Base-by-base conservation (phyloP, 2,888 invertebrate genomes). In the Leptopilina drosophilae region DNA sequence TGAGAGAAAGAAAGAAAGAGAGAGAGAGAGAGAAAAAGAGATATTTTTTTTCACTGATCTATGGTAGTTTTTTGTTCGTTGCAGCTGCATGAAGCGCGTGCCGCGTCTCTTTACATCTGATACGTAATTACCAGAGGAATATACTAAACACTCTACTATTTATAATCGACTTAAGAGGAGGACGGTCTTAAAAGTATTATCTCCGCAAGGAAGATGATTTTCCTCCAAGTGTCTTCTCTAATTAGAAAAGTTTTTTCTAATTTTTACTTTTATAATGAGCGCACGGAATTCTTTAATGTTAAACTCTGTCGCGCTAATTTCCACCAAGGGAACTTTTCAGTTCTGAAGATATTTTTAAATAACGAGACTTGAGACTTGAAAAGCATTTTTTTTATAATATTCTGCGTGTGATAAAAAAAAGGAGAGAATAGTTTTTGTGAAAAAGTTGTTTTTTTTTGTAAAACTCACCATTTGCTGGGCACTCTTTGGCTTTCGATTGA, bases 391-490 rank as follows among this genome's bases (percentile, higher is more conserved):
- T 11, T 20, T 20, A 20, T 49, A 49, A 49, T 49, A 4, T 11
- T 59, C 5, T 20, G 20, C 20, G 20, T 15, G 7, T 15, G 7
- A 33, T 5, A 33, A 5, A 56, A 15, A 59, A 59, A 59, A 7
- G 15, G 15, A 59, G 33, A 33, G 3, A 33, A 33, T 33, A 33
- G 33, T 33, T 33, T 33, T n/a, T 26, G 26, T 26, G 26, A 26
- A 26, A 26, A n/a, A n/a, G n/a, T 0, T 42, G 3, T 42, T 42
- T 8, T 7, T 49, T 6, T 49, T 3, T 42, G 77, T 20, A 66
- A n/a, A 12, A 94, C 96, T 95, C 91, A 98, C 98, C 98, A 98
- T 98, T 95, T 98, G 98, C 89, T 96, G 95, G 64, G 97, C 95
- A 88, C 95, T 97, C 91, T 97, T 96, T 46, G 98, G 98, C 92